Conservation (phyloP, 2,113 vertebrate genomes). For the Mus pahari region DNA sequence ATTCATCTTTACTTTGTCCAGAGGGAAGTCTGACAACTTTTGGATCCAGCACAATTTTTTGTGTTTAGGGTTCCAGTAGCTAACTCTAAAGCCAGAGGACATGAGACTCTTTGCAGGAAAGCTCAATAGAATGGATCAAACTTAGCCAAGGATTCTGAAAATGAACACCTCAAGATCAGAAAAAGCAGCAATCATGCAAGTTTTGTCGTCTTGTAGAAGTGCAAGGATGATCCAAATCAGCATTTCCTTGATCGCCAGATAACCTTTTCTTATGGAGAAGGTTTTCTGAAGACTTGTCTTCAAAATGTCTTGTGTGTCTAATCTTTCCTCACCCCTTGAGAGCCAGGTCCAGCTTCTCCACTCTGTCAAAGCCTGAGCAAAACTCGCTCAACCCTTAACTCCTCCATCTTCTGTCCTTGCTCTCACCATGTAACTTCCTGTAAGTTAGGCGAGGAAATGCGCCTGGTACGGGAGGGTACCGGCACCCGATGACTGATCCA, state of each 20-base stretch:
- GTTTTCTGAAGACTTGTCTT: slow-evolving; percentile 45
- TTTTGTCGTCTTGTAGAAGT: neutral
- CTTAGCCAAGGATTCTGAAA: neutral
- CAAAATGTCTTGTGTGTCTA: neutral
- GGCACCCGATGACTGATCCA: neutral
- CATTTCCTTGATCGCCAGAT: neutral
- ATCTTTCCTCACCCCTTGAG: slow-evolving; percentile 18
- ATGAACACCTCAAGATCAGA: neutral
- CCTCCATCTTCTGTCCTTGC: neutral
- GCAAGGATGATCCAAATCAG: neutral
- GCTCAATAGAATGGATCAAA: neutral
- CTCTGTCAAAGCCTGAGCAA: neutral
- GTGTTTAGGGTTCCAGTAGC: neutral
- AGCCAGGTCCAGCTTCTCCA: neutral
- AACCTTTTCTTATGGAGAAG: neutral
- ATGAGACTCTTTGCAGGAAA: neutral
- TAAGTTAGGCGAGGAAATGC: neutral
- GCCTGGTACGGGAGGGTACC: neutral
- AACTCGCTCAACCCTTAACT: neutral
- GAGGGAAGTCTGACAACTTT: slow-evolving; percentile 12
- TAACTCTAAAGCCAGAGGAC: neutral
- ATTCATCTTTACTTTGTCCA: slow-evolving; percentile 24
- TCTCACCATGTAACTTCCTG: neutral
- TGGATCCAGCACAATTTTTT: neutral
- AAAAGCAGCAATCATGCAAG: neutral